Evolutionary conservation across 2,113 vertebrate genomes (phyloP), one percentile per base, ranked within the genome.

Genomic region (Rhabdornis inornatus): DNA sequence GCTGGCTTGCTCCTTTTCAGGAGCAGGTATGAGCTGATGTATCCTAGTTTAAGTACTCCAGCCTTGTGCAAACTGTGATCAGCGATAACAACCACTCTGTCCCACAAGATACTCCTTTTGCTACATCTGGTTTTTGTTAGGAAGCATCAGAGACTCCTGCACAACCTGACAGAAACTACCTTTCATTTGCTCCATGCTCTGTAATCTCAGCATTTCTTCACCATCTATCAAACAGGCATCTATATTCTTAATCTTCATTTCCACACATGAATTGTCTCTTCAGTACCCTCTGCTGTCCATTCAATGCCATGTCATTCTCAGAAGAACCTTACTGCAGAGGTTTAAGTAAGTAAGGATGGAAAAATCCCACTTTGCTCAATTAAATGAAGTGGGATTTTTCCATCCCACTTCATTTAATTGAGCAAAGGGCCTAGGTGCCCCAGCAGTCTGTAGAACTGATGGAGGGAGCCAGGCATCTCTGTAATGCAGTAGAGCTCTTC

Each of bases 261-360:
- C 55, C 75, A 93, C 23, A 25, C 15, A 55, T 45, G 81, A 92
- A 86, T n/a, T 69, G 55, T 88, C 59, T 96, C 96, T 95, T 85
- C 78, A 86, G 71, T 93, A 95, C 93, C 95, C 93, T 95, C 94
- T 96, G 84, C 94, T 95, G 95, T 79, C 75, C 9, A 2, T 79
- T 79, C 44, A 80, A 80, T 59, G 92, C 45, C 68, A 70, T 22
- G 31, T 63, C 12, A 0, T 47, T 77, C 59, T 59, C 63, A 83
- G 63, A 96, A 85, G 15, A 88, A 45, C 49, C 20, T 55, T 33
- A 31, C 28, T 65, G 59, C 56, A 92, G 45, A 57, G 57, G 13
- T 61, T 92, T 70, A 76, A 30, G n/a, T n/a, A n/a, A n/a, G n/a
- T n/a, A n/a, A n/a, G n/a, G n/a, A n/a, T n/a, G n/a, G n/a, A n/a